Conservation (phyloP, 1,140 invertebrate species). For the Streblospio benedicti region DNA sequence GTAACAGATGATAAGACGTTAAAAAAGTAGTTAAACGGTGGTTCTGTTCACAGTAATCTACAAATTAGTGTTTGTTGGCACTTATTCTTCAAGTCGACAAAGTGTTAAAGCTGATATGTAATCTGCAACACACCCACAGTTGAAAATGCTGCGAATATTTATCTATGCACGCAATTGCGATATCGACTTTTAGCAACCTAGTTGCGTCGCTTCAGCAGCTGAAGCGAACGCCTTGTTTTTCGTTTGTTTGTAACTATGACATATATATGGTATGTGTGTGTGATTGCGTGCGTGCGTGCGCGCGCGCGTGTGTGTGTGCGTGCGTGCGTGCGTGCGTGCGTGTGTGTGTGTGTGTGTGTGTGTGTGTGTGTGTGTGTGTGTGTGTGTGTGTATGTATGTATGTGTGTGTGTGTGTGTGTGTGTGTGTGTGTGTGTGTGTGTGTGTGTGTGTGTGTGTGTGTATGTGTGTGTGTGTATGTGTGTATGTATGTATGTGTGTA, state of each 20-base stretch:
- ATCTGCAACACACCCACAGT: too few relatives aligned
- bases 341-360: slow-evolving; percentile 9
- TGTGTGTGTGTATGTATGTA: slow-evolving; percentile 7
- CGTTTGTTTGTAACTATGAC: too few relatives aligned
- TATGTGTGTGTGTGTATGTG: neutral
- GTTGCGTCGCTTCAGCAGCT: too few relatives aligned
- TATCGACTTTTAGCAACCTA: too few relatives aligned
- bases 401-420: slow-evolving; percentile 4
- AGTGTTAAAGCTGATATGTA: too few relatives aligned
- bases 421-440: slow-evolving; percentile 1
- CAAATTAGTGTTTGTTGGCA: too few relatives aligned
- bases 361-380: slow-evolving; percentile 6
- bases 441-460: neutral
- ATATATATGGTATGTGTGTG: slow-evolving; percentile 9
- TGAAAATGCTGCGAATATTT: too few relatives aligned
- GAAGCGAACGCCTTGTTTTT: neutral
- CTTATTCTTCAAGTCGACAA: too few relatives aligned
- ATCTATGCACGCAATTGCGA: too few relatives aligned
- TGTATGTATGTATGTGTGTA: neutral
- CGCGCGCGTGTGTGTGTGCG: slow-evolving; percentile 1
- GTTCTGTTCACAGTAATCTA: too few relatives aligned
- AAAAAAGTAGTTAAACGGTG: too few relatives aligned
- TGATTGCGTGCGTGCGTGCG: slow-evolving; percentile 9
- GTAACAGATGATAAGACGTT: too few relatives aligned
- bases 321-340: slow-evolving; percentile 5